These are phyloP conservation scores for Danio albolineatus DNA, from an alignment of 2,797 vertebrate genomes.

Conservation along the genomic window DNA sequence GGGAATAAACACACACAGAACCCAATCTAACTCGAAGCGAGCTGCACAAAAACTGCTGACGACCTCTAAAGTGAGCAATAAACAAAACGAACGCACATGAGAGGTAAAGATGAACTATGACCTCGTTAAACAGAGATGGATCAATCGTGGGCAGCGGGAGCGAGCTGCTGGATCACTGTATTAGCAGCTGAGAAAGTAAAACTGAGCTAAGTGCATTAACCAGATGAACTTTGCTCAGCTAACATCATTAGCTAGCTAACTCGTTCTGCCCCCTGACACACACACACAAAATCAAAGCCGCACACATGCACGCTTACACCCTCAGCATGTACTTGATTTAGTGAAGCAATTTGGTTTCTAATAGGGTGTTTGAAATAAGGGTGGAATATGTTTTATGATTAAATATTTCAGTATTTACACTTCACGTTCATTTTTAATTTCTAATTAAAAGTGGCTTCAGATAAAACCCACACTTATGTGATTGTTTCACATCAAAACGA, in stretches of 20 bases:
- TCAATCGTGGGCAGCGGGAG: constrained; percentile 16
- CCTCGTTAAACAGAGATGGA: constrained; percentile 26
- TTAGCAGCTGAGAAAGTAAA: constrained; percentile 44
- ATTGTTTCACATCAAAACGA: not conserved
- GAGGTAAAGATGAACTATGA: not conserved
- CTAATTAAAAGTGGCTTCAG: too few species aligned
- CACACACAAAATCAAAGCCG: not conserved
- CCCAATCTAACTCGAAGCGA: not conserved
- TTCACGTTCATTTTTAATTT: too few species aligned
- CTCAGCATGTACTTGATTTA: constrained; percentile 1
- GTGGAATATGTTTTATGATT: too few species aligned
- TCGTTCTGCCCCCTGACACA: constrained; percentile 18
- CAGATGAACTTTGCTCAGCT: constrained; percentile 33
- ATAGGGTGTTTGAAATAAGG: not conserved
- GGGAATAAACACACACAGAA: not conserved
- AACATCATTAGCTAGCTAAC: constrained; percentile 46
- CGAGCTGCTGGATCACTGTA: not conserved
- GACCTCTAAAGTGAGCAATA: not conserved
- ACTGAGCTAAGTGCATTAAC: constrained; percentile 47
- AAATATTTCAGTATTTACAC: too few species aligned
- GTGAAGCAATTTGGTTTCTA: not conserved
- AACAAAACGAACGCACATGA: not conserved
- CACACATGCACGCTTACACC: not conserved
- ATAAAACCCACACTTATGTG: too few species aligned
- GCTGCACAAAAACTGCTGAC: not conserved